A percentile compares a stretch with the other conserved stretches of the same genome.
Evolutionary conservation across 2,113 vertebrate genomes (phyloP).

Genomic region (Equus przewalskii): DNA sequence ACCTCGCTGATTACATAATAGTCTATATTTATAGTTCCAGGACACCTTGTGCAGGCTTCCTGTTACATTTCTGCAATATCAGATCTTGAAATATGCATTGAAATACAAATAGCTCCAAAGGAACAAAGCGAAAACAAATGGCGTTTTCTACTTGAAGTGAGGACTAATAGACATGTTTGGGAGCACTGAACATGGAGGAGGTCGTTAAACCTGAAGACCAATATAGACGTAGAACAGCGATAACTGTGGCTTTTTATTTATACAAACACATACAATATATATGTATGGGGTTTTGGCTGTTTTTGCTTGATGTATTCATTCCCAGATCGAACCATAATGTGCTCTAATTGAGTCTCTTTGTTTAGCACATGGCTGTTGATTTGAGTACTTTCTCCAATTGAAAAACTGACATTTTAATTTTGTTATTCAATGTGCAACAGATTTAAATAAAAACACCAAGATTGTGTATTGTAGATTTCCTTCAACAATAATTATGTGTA

Average conservation of each 20-base stretch:
- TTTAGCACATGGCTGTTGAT: constrained; percentile 82
- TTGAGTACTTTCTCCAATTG: constrained; percentile 75
- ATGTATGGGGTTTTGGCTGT: neutral
- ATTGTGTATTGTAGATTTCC: constrained; percentile 79
- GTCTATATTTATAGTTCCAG: constrained; percentile 78
- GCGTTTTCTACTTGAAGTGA: constrained; percentile 19
- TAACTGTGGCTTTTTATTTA: constrained; percentile 20
- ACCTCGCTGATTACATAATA: constrained; percentile 76
- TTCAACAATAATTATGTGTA: constrained; percentile 81
- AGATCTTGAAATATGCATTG: constrained; percentile 71
- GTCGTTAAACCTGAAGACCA: neutral
- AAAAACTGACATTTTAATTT: constrained; percentile 81
- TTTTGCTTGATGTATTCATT: constrained; percentile 74
- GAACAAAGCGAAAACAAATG: constrained; percentile 40
- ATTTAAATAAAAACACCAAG: constrained; percentile 81
- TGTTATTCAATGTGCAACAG: constrained; percentile 76
- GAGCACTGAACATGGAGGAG: constrained; percentile 19
- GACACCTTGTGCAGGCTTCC: constrained; percentile 82
- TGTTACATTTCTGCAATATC: constrained; percentile 80
- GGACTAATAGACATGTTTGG: neutral
- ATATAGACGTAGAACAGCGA: neutral
- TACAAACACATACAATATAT: neutral
- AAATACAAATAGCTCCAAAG: constrained; percentile 66
- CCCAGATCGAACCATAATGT: constrained; percentile 73
- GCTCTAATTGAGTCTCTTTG: constrained; percentile 83